These are phyloP conservation scores for Pristis pectinata DNA, from an alignment of 2,797 vertebrate genomes.

Conservation along the genomic window DNA sequence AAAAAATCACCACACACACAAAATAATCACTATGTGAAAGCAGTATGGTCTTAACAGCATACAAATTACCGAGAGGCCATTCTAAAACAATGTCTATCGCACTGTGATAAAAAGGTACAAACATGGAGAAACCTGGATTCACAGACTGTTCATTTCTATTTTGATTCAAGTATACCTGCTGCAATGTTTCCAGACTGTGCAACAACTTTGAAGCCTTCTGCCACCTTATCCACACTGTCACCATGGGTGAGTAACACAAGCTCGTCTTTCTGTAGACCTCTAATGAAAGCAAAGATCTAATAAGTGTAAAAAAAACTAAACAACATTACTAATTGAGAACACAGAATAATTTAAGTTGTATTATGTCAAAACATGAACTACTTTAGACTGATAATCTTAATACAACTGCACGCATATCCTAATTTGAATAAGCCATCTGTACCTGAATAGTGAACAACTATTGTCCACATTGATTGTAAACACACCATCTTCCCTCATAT, in stretches of 20 bases:
- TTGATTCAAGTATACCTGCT: conserved; percentile 66
- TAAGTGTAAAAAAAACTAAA: not conserved
- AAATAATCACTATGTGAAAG: not conserved
- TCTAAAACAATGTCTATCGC: not conserved
- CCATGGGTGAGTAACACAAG: conserved; percentile 90
- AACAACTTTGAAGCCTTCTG: conserved; percentile 95
- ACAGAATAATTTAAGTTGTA: not conserved
- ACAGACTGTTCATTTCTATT: not conserved
- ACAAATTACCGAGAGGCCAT: not conserved
- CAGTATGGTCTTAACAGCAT: not conserved
- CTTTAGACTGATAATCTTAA: not conserved
- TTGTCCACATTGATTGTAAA: conserved; percentile 91
- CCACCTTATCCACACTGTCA: conserved; percentile 96
- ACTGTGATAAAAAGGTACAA: not conserved
- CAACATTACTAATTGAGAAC: not conserved
- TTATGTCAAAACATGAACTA: not conserved
- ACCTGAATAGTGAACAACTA: conserved; percentile 93
- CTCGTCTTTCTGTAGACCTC: conserved; percentile 95
- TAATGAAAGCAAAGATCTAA: conserved; percentile 44
- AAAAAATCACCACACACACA: conserved; percentile 1
- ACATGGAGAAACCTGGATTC: not conserved
- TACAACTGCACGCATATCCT: not conserved
- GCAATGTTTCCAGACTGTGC: conserved; percentile 92
- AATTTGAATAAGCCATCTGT: conserved; percentile 20
- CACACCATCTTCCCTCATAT: conserved; percentile 88